Base-by-base conservation (phyloP, 2,888 invertebrate species). In the Dasysyrphus tricinctus region DNA sequence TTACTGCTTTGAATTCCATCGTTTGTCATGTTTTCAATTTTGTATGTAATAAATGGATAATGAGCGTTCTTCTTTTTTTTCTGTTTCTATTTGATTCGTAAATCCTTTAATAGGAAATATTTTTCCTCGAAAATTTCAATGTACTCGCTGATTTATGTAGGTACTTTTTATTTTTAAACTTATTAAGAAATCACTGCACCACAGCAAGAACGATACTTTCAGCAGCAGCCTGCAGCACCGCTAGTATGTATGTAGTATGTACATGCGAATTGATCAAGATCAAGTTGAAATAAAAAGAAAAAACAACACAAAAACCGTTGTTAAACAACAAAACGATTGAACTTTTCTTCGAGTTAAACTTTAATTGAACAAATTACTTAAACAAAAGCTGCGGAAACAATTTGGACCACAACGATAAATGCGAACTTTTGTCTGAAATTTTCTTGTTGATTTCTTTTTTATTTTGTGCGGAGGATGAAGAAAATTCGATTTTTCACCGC, bases 401-500 rank as follows among this genome's bases (percentile, higher is more conserved):
- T n/a, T 57, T 44, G 34, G 11, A 67, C 14, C 4, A 0, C 47
- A 49, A 44, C 44, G 29, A 29, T 54, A 44, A 72, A 57, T 72
- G 42, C 57, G 32, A 57, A 32, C 29, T 49, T 72, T 34, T 47
- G 14, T 16, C 12, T 57, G 8, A 34, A 57, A 56, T 29, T 42
- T 56, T 57, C 47, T 72, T 72, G 12, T 72, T 57, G 16, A 16
- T 49, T 51, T 37, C 42, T 78, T 63, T 69, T 73, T 69, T 32
- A 16, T 11, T 56, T 19, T 37, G 51, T 72, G 81, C 73, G 85
- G 85, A 85, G 77, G 77, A 80, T 39, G 63, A 85, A 57, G 74
- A 81, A 85, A 85, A 76, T 82, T 86, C 86, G 82, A 86, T 86
- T 86, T 86, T 82, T 82, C 78, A 75, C 82, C 79, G 61, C 86